phyloP scores from a whole-genome alignment of 2,113 vertebrate genomes.

The Panurus biarmicus region DNA sequence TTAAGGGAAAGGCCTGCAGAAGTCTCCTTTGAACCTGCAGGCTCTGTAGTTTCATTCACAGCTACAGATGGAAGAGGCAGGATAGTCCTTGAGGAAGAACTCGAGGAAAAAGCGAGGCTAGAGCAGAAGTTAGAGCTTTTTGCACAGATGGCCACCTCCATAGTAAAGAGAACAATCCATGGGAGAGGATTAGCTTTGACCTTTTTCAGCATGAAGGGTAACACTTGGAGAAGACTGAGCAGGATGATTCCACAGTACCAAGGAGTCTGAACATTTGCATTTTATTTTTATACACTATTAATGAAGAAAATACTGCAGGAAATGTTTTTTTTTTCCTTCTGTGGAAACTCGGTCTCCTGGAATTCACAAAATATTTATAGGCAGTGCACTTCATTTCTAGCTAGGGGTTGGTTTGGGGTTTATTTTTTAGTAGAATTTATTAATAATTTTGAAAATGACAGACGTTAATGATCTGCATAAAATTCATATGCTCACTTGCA shows the following conservation, averaged over 20 bases:
- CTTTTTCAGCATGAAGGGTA: constrained; percentile 43
- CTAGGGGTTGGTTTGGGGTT: neutral
- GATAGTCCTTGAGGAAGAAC: constrained; percentile 40
- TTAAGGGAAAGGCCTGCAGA: constrained; percentile 21
- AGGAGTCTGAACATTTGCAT: neutral
- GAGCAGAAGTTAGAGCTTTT: constrained; percentile 46
- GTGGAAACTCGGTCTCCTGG: neutral
- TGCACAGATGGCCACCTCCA: constrained; percentile 54
- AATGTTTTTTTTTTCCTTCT: neutral
- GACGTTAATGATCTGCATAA: neutral
- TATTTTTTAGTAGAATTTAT: neutral
- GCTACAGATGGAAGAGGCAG: constrained; percentile 31
- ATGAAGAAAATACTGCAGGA: neutral
- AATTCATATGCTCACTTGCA: neutral
- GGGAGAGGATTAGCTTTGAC: constrained; percentile 55
- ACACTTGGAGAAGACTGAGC: neutral
- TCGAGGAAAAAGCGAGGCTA: constrained; percentile 1
- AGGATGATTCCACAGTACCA: neutral
- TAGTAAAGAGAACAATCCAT: constrained; percentile 57
- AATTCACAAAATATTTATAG: neutral
- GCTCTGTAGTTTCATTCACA: neutral
- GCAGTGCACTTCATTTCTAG: neutral
- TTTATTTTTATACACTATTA: neutral
- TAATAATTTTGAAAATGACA: neutral
- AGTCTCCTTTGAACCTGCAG: constrained; percentile 37